These are phyloP conservation scores for Oophaga sylvatica DNA, from an alignment of 2,797 vertebrate species.

Conservation along the genomic window DNA sequence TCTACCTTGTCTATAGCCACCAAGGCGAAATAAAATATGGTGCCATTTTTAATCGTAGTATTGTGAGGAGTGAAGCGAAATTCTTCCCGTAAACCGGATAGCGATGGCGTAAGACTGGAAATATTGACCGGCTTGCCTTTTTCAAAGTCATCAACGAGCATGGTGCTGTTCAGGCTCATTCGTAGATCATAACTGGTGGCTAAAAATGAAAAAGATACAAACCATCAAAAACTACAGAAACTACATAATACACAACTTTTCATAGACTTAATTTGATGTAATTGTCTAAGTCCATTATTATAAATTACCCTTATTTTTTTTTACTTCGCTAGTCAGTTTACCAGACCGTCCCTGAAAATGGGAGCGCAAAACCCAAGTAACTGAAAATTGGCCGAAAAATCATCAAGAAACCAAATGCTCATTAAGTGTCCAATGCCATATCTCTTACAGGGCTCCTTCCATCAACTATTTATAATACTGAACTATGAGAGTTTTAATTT, in stretches of 20 bases:
- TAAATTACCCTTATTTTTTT: too few species aligned
- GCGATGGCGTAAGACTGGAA: conserved; percentile 10
- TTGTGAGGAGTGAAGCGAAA: neutral
- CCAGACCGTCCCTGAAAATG: too few species aligned
- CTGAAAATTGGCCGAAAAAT: too few species aligned
- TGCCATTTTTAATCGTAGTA: conserved; percentile 30
- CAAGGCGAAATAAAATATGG: conserved; percentile 23
- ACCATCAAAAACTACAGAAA: neutral
- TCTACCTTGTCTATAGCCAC: conserved; percentile 35
- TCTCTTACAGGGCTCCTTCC: too few species aligned
- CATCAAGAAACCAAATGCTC: too few species aligned
- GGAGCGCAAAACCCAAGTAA: too few species aligned
- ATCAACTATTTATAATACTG: too few species aligned
- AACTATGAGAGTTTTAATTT: too few species aligned
- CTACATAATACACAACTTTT: neutral
- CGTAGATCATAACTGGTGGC: conserved; percentile 39
- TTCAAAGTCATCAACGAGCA: conserved; percentile 5
- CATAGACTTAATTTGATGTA: neutral
- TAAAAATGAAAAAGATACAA: neutral
- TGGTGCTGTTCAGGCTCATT: conserved; percentile 1
- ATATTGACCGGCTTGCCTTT: conserved; percentile 1
- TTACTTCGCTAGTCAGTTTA: too few species aligned
- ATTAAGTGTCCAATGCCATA: too few species aligned
- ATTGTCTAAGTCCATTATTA: too few species aligned
- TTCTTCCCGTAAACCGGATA: conserved; percentile 5